Base-by-base conservation (phyloP, 2,888 invertebrate genomes). In the Caenorhabditis uteleia region DNA sequence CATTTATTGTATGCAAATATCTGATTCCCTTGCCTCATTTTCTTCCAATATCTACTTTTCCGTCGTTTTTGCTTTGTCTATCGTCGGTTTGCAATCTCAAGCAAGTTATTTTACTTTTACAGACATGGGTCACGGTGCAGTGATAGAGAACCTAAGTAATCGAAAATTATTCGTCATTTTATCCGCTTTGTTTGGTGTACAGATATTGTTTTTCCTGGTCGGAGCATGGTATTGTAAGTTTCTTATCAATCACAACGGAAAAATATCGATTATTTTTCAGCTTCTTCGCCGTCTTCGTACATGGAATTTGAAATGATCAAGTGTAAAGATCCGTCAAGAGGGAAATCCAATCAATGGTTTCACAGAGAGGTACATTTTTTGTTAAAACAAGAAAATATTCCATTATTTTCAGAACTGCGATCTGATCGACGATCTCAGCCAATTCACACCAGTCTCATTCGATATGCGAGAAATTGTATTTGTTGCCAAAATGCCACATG, bases 131-230 rank as follows among this genome's bases (percentile, higher is more conserved):
- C 48, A 33, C 33, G 98, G 97, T 38, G 95, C 97, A 36, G 93
- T 98, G 77, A 88, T 98, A 67, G 98, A 98, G 86, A 97, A 95
- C 85, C 86, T 98, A 59, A 97, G 95, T 85, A 94, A 93, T 49
- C 89, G 90, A 75, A 98, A 98, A 86, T 87, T 98, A 31, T 89
- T 90, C 48, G 88, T 92, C 78, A 88, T 98, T 79, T 91, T 94
- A 31, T 85, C 88, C 44, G 86, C 89, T 77, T 87, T 97, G 74
- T 85, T 95, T 71, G 78, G 91, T 55, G 89, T 90, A 77, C 93
- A 95, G 86, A 80, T 92, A 61, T 87, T 88, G 72, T 95, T 95
- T 86, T 97, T 97, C 84, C 86, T 97, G 50, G 89, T 98, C 82
- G 95, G 95, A 38, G 89, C 88, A 20, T 81, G 88, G 27, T 85